A percentile compares a stretch with the other conserved stretches of the same genome.
These are phyloP conservation scores for Cynoglossus semilaevis DNA, from an alignment of 2,113 vertebrate species.

Conservation along the genomic window DNA sequence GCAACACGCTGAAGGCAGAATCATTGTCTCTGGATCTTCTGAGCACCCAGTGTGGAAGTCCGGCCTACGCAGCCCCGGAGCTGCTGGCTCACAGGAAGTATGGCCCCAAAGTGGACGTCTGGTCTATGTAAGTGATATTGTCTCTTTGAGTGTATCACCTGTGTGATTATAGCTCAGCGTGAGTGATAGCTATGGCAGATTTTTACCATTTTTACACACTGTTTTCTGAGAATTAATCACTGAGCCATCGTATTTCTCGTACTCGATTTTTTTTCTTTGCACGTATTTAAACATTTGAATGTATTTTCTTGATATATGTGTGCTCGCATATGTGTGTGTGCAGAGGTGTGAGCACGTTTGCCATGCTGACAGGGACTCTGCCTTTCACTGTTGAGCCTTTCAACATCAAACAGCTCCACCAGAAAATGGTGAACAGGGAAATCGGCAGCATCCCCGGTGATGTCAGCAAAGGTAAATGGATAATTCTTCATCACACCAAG, in stretches of 20 bases:
- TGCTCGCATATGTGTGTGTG: no score
- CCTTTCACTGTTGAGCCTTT: conserved; percentile 82
- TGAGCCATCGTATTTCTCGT: no score
- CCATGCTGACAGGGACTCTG: conserved; percentile 81
- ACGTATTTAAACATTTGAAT: no score
- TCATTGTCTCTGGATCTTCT: conserved; percentile 81
- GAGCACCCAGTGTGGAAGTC: conserved; percentile 82
- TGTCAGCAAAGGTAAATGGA: conserved; percentile 79
- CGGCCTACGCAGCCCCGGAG: conserved; percentile 83
- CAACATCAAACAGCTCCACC: conserved; percentile 83
- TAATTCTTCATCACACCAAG: background rate
- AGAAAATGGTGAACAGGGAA: conserved; percentile 82
- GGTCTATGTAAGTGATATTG: conserved; percentile 80
- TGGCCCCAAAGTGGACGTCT: conserved; percentile 84
- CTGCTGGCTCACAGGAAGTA: conserved; percentile 86
- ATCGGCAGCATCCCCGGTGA: conserved; percentile 78
- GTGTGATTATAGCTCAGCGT: no score
- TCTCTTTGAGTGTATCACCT: background rate
- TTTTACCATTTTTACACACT: no score
- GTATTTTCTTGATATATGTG: background rate
- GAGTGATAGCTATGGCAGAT: background rate
- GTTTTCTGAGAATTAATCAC: no score
- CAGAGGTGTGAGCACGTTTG: conserved; percentile 83
- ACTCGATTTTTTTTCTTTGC: no score
- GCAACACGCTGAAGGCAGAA: conserved; percentile 79